Base-by-base conservation (phyloP, 1,140 invertebrate species). In the Lucilia cuprina region DNA sequence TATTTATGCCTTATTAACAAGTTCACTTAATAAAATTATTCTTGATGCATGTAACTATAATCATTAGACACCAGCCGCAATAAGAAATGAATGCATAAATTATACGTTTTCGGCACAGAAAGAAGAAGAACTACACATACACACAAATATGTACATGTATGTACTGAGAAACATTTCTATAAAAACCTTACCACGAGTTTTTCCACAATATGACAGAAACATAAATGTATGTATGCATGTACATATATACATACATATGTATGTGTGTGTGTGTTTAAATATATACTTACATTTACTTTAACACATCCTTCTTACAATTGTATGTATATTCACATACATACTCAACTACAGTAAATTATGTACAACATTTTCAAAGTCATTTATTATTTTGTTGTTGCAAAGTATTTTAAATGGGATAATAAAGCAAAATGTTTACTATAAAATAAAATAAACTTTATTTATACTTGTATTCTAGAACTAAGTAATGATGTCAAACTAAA, bases 351-450 rank as follows among this genome's bases (percentile, higher is more conserved):
- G 14, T 60, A 60, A 60, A 60, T 60, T 17, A 60, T 60, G 55
- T 60, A n/a, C 55, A 60, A 60, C 55, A 60, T 60, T 60, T 60
- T 60, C 55, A 60, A 60, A 60, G 55, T 60, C 55, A 60, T 60
- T 60, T 60, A 60, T 60, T 60, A 60, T 60, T 60, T n/a, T 41
- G 5, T 41, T 41, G 5, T 8, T 41, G 55, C 55, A 60, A 60
- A 60, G 55, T 60, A 60, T 60, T 60, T 60, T 60, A 60, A 60
- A 60, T 60, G 55, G 55, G 13, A 60, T 60, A 60, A 60, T 60
- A 60, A 60, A 60, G 55, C 55, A 60, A 60, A 60, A 60, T 60
- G 14, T 60, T 60, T n/a, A 60, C 55, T 60, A 60, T 60, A 41
- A 41, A 41, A 41, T 41, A 41, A 41, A 41, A 41, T 41, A 41